These are phyloP conservation scores for Steinernema carpocapsae DNA, from an alignment of 2,888 invertebrate genomes.

Conservation along the genomic window DNA sequence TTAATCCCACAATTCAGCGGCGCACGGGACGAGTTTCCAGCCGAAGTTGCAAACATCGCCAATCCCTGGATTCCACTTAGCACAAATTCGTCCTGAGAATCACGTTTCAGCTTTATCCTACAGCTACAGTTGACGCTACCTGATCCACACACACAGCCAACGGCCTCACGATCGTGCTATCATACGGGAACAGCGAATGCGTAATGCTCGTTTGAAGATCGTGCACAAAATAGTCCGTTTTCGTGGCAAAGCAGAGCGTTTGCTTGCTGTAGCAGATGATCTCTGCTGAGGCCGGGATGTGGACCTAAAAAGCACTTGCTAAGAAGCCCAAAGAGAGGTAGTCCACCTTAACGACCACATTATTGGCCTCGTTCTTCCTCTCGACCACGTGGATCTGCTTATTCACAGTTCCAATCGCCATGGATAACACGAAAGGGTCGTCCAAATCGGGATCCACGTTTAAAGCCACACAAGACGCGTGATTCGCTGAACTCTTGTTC, in stretches of 20 bases:
- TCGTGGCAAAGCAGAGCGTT: not conserved
- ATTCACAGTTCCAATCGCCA: slow-evolving; percentile 1
- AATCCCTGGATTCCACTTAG: slow-evolving; percentile 21
- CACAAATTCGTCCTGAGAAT: not conserved
- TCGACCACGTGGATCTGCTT: slow-evolving; percentile 10
- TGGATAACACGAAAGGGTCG: slow-evolving; percentile 10
- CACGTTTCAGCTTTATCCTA: not conserved
- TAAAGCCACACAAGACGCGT: slow-evolving; percentile 16
- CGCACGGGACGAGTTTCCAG: not conserved
- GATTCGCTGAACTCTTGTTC: not conserved
- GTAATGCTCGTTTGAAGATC: not conserved
- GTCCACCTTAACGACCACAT: not conserved
- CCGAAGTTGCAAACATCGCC: slow-evolving; percentile 2
- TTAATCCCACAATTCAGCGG: slow-evolving; percentile 11
- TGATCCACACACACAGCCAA: not conserved
- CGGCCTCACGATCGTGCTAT: slow-evolving; percentile 5
- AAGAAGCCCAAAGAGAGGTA: too few relatives aligned
- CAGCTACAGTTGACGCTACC: not conserved
- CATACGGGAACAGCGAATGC: slow-evolving; percentile 16
- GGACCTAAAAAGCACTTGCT: not conserved
- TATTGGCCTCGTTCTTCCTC: slow-evolving; percentile 13
- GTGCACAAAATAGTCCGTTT: slow-evolving; percentile 23
- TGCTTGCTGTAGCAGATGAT: slow-evolving; percentile 30
- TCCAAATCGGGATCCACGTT: slow-evolving; percentile 24
- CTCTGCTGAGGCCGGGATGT: not conserved